phyloP scores from a whole-genome alignment of 2,888 invertebrate genomes.

The Vesta saturnalis region DNA sequence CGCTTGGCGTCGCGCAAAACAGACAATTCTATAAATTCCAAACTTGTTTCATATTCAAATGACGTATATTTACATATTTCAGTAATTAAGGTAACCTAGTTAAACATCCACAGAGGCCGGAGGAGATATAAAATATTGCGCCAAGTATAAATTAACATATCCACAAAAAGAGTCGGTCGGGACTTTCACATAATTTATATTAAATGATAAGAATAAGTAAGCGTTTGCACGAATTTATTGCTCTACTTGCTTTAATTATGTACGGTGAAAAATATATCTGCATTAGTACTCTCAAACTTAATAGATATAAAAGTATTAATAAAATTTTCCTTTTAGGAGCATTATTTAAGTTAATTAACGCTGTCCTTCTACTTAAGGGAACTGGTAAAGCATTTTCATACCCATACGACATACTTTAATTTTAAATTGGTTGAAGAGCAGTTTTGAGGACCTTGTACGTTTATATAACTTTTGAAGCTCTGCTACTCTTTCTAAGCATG shows the following conservation, averaged over 20 bases:
- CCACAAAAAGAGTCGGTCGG: conserved; percentile 51
- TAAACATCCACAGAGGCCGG: conserved; percentile 38
- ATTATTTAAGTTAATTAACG: too few species aligned
- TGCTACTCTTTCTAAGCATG: too few species aligned
- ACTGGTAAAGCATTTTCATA: too few species aligned
- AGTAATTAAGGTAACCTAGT: conserved; percentile 58
- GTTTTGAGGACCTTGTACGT: too few species aligned
- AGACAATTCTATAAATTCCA: conserved; percentile 56
- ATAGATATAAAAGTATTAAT: too few species aligned
- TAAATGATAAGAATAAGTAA: conserved; percentile 53
- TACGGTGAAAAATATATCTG: conserved; percentile 51
- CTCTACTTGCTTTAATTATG: conserved; percentile 48
- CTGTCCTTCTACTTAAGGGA: too few species aligned
- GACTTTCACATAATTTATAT: conserved; percentile 51
- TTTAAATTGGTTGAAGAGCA: too few species aligned
- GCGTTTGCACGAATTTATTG: conserved; percentile 49
- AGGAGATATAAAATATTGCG: conserved; percentile 53
- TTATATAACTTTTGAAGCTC: too few species aligned
- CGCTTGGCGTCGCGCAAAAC: conserved; percentile 48
- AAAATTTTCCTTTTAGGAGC: too few species aligned
- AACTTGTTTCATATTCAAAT: conserved; percentile 57
- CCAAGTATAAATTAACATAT: conserved; percentile 54
- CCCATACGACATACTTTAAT: too few species aligned
- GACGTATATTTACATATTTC: conserved; percentile 59
- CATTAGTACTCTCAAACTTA: conserved; percentile 32